Conservation (phyloP, 2,113 vertebrate species). For the Myotis yumanensis region DNA sequence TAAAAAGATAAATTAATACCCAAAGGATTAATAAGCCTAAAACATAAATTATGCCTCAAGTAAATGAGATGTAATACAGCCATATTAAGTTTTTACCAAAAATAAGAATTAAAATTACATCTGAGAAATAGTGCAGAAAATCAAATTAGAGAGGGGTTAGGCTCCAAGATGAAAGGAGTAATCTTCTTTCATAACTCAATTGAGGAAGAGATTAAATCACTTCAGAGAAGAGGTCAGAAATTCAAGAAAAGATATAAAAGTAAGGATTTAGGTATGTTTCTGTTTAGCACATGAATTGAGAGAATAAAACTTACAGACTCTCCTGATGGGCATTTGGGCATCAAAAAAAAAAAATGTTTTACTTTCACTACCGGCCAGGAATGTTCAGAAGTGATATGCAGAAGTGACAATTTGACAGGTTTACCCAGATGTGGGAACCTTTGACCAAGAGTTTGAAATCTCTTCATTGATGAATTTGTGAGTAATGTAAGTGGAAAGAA, state of each 20-base stretch:
- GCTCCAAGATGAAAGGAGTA: not conserved
- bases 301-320: not conserved
- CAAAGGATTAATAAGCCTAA: not conserved
- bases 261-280: not conserved
- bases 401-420: constrained; percentile 32
- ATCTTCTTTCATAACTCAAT: not conserved
- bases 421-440: constrained; percentile 14
- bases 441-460: not conserved
- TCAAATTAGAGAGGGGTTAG: not conserved
- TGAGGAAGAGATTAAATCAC: not conserved
- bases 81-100: constrained; percentile 19
- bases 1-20: constrained; percentile 20
- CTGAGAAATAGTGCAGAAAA: constrained; percentile 49
- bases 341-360: not conserved
- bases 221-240: not conserved
- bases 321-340: not conserved
- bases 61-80: not conserved
- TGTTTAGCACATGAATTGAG: not conserved
- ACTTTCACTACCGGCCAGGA: not conserved
- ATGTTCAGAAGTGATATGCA: not conserved
- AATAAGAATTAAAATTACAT: constrained; percentile 52
- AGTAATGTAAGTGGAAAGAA: constrained; percentile 35
- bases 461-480: constrained; percentile 32
- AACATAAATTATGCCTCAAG: not conserved
- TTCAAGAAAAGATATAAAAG: constrained; percentile 18